phyloP scores from a whole-genome alignment of 2,797 vertebrate genomes.

The Cryptoblepharus egeriae region DNA sequence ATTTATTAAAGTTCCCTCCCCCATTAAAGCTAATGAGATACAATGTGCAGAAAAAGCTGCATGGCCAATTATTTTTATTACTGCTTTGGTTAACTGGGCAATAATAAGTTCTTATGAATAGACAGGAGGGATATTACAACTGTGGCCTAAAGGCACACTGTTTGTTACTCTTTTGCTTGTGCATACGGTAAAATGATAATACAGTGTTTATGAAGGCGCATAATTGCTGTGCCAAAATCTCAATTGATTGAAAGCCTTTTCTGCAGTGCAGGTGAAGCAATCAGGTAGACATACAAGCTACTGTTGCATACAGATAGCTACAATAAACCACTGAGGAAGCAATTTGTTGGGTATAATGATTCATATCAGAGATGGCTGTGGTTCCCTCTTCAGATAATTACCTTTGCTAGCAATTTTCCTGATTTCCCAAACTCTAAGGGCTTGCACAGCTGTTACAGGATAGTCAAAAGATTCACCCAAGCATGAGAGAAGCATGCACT shows the following conservation, averaged over 20 bases:
- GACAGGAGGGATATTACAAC: not conserved
- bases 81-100: not conserved
- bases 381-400: not conserved
- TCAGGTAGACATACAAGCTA: not conserved
- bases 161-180: slow-evolving; percentile 9
- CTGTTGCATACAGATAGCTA: not conserved
- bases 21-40: slow-evolving; percentile 20
- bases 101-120: not conserved
- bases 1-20: slow-evolving; percentile 11
- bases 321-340: not conserved
- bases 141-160: not conserved
- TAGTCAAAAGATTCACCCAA: too few relatives aligned
- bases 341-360: not conserved
- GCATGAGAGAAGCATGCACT: too few relatives aligned
- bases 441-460: too few relatives aligned
- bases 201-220: not conserved
- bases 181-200: not conserved
- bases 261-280: too few relatives aligned
- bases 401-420: too few relatives aligned
- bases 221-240: not conserved
- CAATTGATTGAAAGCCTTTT: too few relatives aligned
- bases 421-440: too few relatives aligned
- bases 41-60: not conserved
- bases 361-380: not conserved
- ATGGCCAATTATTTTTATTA: not conserved